Base-by-base conservation (phyloP, 2,888 invertebrate genomes). In the Andrena hattorfiana region DNA sequence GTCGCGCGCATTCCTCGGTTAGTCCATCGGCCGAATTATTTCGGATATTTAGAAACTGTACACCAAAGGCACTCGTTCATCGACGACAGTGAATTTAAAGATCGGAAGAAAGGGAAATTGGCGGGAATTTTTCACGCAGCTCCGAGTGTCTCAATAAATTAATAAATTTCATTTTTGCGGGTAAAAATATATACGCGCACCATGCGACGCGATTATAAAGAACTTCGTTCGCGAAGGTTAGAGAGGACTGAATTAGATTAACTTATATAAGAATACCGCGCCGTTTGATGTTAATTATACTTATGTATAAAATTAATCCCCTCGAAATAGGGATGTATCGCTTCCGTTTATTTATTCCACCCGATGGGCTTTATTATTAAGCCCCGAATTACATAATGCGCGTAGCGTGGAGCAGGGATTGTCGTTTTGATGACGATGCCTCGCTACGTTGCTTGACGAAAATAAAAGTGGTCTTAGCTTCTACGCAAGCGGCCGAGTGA, bases 211-310 rank as follows among this genome's bases (percentile, higher is more conserved):
- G 42, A 79, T 73, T 64, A 73, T 68, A 79, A 68, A 79, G 49
- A 73, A 71, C 48, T 48, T 48, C 3, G 20, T 59, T 63, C 23
- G 28, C 5, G 79, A 78, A 72, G 80, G 56, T 79, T 79, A 10
- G 5, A 23, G 56, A 13, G 72, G 72, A 68, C 62, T 79, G 79
- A 79, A 79, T 54, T 79, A 81, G 79, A 81, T 72, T 62, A 78
- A 30, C 68, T 81, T 81, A 78, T 71, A n/a, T 79, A 81, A 81
- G 35, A 56, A 72, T 20, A 67, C 63, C 28, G 20, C 67, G 67
- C 26, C 54, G 49, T 67, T 67, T 26, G 32, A 28, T 49, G 30
- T 81, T 81, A 64, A 79, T 81, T 81, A 78, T 75, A 68, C 32
- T 23, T 67, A 32, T 71, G 23, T 32, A 63, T n/a, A 54, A 63